A percentile compares a stretch with the other conserved stretches of the same genome.
Evolutionary conservation across 2,113 vertebrate species (phyloP).

Genomic region (Apistogramma diplotaenia): DNA sequence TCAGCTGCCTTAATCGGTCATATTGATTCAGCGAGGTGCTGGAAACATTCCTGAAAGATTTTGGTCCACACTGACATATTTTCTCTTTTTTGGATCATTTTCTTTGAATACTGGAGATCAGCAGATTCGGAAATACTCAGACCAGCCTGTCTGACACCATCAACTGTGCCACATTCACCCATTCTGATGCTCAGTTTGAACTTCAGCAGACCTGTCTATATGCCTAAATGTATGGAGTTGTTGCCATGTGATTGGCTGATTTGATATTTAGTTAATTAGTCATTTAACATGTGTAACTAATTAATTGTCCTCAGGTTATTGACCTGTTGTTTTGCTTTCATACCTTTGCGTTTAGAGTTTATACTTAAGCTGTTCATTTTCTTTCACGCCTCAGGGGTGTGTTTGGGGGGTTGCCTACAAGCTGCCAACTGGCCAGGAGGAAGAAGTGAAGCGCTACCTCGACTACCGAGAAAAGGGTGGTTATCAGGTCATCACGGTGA

Average conservation of each 20-base stretch:
- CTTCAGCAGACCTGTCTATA: not conserved
- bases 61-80: not conserved
- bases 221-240: not conserved
- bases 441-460: slow-evolving; percentile 92
- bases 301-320: not conserved
- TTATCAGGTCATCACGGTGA: slow-evolving; percentile 85
- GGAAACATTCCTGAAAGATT: not conserved
- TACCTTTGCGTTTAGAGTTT: not conserved
- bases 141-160: not conserved
- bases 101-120: no score
- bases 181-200: not conserved
- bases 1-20: not conserved
- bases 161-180: not conserved
- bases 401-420: slow-evolving; percentile 97
- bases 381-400: slow-evolving; percentile 75
- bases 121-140: no score
- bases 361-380: not conserved
- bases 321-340: not conserved
- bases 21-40: not conserved
- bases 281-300: not conserved
- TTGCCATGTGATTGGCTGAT: not conserved
- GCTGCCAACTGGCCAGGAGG: slow-evolving; percentile 86
- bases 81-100: no score
- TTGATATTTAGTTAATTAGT: not conserved
- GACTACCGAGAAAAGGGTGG: slow-evolving; percentile 96